phyloP scores from a whole-genome alignment of 1,140 invertebrate species.

The Samia ricini region DNA sequence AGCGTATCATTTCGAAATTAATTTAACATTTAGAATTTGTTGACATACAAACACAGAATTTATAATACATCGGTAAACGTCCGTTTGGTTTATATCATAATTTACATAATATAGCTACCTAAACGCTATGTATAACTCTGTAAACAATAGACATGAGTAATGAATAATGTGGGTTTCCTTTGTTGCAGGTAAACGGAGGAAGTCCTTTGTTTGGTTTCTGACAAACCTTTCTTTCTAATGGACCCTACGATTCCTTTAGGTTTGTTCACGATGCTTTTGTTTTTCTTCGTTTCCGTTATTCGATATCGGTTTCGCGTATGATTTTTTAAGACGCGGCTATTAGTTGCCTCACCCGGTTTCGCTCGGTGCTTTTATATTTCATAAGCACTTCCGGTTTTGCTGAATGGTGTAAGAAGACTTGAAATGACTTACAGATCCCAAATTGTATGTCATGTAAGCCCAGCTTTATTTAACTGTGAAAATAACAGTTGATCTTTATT shows the following conservation, averaged over 20 bases:
- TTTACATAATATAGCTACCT: not conserved
- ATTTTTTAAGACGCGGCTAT: not conserved
- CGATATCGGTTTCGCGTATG: not conserved
- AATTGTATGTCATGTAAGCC: too few relatives aligned
- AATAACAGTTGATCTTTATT: not conserved
- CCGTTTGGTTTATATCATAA: too few relatives aligned
- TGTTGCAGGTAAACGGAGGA: constrained; percentile 54
- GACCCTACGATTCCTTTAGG: constrained; percentile 13
- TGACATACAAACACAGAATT: too few relatives aligned
- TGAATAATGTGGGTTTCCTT: constrained; percentile 36
- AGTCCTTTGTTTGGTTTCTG: constrained; percentile 36
- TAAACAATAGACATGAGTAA: constrained; percentile 5
- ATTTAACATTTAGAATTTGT: too few relatives aligned
- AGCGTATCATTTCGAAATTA: too few relatives aligned
- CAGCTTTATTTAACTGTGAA: too few relatives aligned
- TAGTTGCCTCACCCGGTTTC: not conserved
- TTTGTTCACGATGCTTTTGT: constrained; percentile 3
- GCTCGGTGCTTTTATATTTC: not conserved
- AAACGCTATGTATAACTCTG: not conserved
- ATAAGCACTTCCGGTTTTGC: not conserved
- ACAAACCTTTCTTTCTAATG: constrained; percentile 13
- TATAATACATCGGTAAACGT: too few relatives aligned
- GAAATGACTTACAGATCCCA: not conserved
- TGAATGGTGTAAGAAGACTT: not conserved
- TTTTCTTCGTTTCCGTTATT: constrained; percentile 2